Conservation (phyloP, 53 echinoderm and acorn worm species). For the Mesocentrotus franciscanus region DNA sequence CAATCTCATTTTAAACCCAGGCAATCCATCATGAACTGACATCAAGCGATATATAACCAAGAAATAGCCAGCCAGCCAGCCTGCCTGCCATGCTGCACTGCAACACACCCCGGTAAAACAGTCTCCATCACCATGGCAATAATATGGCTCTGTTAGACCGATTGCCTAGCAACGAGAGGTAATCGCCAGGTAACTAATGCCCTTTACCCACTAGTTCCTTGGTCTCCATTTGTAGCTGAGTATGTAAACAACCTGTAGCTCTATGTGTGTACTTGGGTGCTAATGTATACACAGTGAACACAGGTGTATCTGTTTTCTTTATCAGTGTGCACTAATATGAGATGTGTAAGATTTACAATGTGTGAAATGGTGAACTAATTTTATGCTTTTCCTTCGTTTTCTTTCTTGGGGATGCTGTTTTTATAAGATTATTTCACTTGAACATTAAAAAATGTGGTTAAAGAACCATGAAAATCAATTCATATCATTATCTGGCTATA, state of each 20-base stretch:
- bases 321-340: too few species aligned
- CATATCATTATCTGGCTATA: too few species aligned
- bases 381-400: too few species aligned
- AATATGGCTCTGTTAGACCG: not conserved
- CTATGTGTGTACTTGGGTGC: not conserved
- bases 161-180: not conserved
- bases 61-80: not conserved
- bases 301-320: too few species aligned
- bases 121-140: not conserved
- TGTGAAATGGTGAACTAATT: too few species aligned
- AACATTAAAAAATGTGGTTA: too few species aligned
- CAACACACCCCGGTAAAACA: not conserved
- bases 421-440: too few species aligned
- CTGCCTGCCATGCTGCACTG: not conserved
- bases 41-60: not conserved
- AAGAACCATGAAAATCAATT: too few species aligned
- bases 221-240: not conserved
- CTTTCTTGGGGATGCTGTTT: too few species aligned
- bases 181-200: not conserved
- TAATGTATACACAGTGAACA: not conserved
- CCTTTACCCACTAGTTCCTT: not conserved
- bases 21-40: not conserved
- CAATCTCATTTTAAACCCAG: not conserved
- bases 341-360: too few species aligned
- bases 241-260: not conserved